Percentiles rank a stretch among this genome's conserved stretches.
Evolutionary conservation across 2,797 vertebrate species (phyloP).

Genomic region (Naso thynnoides): DNA sequence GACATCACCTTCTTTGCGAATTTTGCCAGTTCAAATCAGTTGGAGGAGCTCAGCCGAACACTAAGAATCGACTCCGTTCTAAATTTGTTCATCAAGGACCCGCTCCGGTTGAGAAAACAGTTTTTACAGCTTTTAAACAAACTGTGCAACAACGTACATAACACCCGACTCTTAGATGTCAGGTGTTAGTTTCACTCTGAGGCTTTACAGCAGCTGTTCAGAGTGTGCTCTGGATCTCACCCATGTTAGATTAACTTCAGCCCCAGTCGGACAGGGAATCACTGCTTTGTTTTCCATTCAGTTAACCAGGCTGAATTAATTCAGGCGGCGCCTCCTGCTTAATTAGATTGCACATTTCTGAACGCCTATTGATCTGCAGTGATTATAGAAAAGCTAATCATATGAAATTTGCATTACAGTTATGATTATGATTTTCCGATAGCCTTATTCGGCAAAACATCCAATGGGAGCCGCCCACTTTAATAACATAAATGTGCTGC

Average conservation of each 20-base stretch:
- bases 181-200: constrained; percentile 35
- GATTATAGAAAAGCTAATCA: constrained; percentile 20
- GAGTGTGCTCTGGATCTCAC: constrained; percentile 25
- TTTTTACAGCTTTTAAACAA: not conserved
- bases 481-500: constrained; percentile 14
- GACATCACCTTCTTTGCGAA: not conserved
- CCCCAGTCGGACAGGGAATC: constrained; percentile 31
- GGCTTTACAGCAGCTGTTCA: constrained; percentile 40
- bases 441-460: constrained; percentile 27
- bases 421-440: constrained; percentile 35
- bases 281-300: constrained; percentile 42
- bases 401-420: constrained; percentile 4
- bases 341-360: constrained; percentile 45
- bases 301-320: constrained; percentile 45
- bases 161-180: not conserved
- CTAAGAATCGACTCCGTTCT: not conserved
- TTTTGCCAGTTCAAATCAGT: not conserved
- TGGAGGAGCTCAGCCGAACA: not conserved
- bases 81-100: not conserved
- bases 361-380: constrained; percentile 22
- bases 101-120: not conserved
- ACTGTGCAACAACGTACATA: not conserved
- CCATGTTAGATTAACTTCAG: constrained; percentile 43
- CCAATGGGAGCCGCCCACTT: constrained; percentile 16
- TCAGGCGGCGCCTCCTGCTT: constrained; percentile 43